A percentile compares a stretch with the other conserved stretches of the same genome.
Evolutionary conservation across 2,797 vertebrate species (phyloP).

Genomic region (Cyclura pinguis): DNA sequence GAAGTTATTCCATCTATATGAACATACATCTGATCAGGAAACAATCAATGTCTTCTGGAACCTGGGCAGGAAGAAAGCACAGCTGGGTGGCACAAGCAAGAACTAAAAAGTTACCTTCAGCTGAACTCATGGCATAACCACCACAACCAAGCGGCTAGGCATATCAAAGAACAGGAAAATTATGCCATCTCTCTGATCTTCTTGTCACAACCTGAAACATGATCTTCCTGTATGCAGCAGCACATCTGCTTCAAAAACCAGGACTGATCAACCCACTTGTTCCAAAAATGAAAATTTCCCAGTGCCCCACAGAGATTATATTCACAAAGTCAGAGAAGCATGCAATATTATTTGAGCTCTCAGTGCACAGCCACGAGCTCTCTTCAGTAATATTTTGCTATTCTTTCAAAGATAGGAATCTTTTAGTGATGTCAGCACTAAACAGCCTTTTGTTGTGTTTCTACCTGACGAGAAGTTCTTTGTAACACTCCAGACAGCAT

Average conservation of each 20-base stretch:
- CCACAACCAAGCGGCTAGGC: not conserved
- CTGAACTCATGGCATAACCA: not conserved
- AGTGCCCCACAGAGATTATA: not conserved
- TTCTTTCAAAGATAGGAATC: not conserved
- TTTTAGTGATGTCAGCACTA: fast-evolving
- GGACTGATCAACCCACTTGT: not conserved
- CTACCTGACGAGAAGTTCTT: not conserved
- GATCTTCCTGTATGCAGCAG: not conserved
- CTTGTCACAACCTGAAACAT: not conserved
- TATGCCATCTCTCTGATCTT: no score
- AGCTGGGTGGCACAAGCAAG: not conserved
- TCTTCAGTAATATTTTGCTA: not conserved
- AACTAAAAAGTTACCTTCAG: not conserved
- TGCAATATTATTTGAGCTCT: not conserved
- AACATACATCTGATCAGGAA: conserved; percentile 5
- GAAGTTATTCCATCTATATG: fast-evolving
- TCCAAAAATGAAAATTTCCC: not conserved
- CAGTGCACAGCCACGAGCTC: no score
- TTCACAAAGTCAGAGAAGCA: not conserved
- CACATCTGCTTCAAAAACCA: not conserved
- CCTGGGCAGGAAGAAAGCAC: not conserved
- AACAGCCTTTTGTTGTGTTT: not conserved
- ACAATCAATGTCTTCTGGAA: not conserved
- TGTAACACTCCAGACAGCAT: not conserved
- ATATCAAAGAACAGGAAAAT: not conserved